Base-by-base conservation (phyloP, 2,797 vertebrate genomes). In the Anomalospiza imberbis region DNA sequence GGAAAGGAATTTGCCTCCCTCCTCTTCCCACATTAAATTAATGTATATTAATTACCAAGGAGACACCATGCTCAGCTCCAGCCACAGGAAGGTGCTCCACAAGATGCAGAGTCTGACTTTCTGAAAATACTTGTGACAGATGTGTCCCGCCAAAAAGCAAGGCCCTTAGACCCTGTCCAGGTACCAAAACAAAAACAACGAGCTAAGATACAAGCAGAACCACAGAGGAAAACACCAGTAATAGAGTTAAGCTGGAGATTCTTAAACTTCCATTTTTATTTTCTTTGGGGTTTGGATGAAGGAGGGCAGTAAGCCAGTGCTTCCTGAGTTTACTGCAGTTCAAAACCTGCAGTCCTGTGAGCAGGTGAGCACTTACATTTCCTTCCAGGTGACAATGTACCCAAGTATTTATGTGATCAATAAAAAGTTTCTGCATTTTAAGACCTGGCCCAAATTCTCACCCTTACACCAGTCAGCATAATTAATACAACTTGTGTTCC, bases 121-220 rank as follows among this genome's bases (percentile, higher is more conserved):
- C 20, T 53, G 58, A 24, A 61, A 78, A 55, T 15, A 5, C 42
- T 53, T 7, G 42, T 14, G 66, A 10, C 48, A 70, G 40, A 48
- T n/a, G 32, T 12, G 45, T 22, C 38, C 51, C 51, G 51, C 7
- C 57, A 74, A 67, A 80, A 13, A 34, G 32, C 38, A 19, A 45
- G 32, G 36, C 78, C 60, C 60, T 74, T 14, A 82, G n/a, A 61
- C 40, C 20, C 38, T 8, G 20, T 36, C 7, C 70, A 68, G 16
- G 19, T 16, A 81, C 42, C 24, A 45, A 57, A 91, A 20, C 24
- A 48, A 66, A 88, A 62, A 3, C 1, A 2, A 19, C 0, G 0
- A 67, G 38, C 29, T 75, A 5, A 29, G 9, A 12, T 31, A 67
- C 2, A 6, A 68, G 31, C 15, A 85, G 36, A 78, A 28, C 12